phyloP scores from a whole-genome alignment of 2,113 vertebrate genomes.

The Colinus virginianus region DNA sequence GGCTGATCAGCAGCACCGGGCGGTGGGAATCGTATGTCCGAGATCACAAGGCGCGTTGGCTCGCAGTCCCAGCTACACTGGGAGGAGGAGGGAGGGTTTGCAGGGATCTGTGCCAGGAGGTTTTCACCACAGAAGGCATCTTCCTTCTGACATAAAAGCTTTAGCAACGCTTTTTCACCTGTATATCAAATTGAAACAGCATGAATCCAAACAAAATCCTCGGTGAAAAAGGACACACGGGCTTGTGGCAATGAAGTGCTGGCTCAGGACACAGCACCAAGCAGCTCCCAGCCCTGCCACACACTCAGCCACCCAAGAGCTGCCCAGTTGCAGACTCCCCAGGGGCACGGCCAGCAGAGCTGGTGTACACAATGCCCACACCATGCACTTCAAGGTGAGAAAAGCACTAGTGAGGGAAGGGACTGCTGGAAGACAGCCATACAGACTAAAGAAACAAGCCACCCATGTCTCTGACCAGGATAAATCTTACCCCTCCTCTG shows the following conservation, averaged over 20 bases:
- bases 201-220: background rate
- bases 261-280: background rate
- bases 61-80: background rate
- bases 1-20: background rate
- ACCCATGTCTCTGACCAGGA: background rate
- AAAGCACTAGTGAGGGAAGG: background rate
- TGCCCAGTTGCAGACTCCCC: background rate
- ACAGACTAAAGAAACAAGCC: background rate
- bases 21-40: background rate
- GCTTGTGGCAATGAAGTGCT: background rate
- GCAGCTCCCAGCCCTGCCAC: background rate
- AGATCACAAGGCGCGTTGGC: slow-evolving; percentile 33
- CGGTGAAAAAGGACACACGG: background rate
- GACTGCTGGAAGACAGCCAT: background rate
- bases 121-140: background rate
- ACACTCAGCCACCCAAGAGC: background rate
- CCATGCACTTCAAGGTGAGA: background rate
- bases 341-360: background rate
- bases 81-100: slow-evolving; percentile 31
- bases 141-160: background rate
- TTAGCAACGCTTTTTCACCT: background rate
- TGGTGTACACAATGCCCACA: accelerated
- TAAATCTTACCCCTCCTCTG: background rate
- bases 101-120: background rate
- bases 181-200: background rate